Evolutionary conservation across 2,797 vertebrate species (phyloP).

Genomic region (Neostethus bicornis): DNA sequence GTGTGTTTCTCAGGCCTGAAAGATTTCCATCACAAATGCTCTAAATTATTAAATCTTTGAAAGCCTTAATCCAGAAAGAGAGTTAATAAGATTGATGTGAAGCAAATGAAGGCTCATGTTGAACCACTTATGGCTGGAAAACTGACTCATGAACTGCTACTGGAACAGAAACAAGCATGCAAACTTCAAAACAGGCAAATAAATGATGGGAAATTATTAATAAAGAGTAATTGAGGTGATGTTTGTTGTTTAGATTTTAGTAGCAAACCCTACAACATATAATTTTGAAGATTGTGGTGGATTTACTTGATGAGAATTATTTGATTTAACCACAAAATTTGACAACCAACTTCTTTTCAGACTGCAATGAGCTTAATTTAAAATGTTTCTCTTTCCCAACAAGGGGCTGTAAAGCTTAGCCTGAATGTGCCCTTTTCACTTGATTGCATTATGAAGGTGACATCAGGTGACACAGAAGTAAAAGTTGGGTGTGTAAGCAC

Average conservation of each 20-base stretch:
- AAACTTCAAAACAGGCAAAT: background rate
- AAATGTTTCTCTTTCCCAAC: no score
- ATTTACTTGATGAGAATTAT: no score
- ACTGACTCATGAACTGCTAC: background rate
- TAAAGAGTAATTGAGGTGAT: no score
- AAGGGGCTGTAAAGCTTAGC: background rate
- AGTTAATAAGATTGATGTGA: background rate
- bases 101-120: background rate
- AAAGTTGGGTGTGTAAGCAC: slow-evolving; percentile 6
- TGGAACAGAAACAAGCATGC: background rate
- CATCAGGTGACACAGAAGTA: slow-evolving; percentile 13
- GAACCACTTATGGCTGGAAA: no score
- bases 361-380: no score
- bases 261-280: no score
- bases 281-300: no score
- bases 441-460: slow-evolving; percentile 43
- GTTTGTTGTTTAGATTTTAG: no score
- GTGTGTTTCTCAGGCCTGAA: background rate
- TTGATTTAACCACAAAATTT: background rate
- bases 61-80: background rate
- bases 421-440: background rate
- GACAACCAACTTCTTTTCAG: no score
- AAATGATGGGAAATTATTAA: background rate
- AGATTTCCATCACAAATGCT: slow-evolving; percentile 1
- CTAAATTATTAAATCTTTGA: background rate